Base-by-base conservation (phyloP, 2,113 vertebrate genomes). In the Entosphenus tridentatus region DNA sequence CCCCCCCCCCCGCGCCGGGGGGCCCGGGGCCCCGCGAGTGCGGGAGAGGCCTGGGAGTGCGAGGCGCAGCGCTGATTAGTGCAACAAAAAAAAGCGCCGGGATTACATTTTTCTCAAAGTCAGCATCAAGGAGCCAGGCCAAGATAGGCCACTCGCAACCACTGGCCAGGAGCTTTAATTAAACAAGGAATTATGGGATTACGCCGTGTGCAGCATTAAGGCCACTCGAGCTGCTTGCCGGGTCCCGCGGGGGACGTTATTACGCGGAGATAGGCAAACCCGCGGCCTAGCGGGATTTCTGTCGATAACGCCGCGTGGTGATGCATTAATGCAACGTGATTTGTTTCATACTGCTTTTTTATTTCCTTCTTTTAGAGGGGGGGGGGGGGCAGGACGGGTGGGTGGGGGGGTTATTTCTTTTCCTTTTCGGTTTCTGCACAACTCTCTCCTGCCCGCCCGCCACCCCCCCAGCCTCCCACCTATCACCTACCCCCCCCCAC, bases 171-270 rank as follows among this genome's bases (percentile, higher is more conserved):
- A 77, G 82, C 81, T 85, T 84, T 85, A 84, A 85, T 85, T 85
- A 85, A 83, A 83, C 83, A 85, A 82, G 83, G 83, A 83, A 84
- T 84, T 85, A 85, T 77, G 79, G 83, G 83, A 85, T 79, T 82
- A 80, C 76, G 76, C 78, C 79, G 79, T 79, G 80, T 80, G 82
- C 83, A 82, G 82, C 81, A 85, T 83, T 82, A 83, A 80, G 79
- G 75, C 81, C 81, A 82, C 82, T 84, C 80, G 74, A 81, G 71
- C 74, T 79, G 79, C 80, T 80, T 78, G 79, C 79, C 80, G 80
- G 81, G 80, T 80, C 80, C 78, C 77, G 75, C 77, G 81, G 80
- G 80, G 81, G 75, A 71, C 73, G 78, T 79, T 81, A 78, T 73
- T 78, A 74, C 80, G 81, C 81, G 82, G 81, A 81, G 78, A 74